Evolutionary conservation across 2,888 invertebrate genomes (phyloP).

Genomic region (Apamea epomidion): DNA sequence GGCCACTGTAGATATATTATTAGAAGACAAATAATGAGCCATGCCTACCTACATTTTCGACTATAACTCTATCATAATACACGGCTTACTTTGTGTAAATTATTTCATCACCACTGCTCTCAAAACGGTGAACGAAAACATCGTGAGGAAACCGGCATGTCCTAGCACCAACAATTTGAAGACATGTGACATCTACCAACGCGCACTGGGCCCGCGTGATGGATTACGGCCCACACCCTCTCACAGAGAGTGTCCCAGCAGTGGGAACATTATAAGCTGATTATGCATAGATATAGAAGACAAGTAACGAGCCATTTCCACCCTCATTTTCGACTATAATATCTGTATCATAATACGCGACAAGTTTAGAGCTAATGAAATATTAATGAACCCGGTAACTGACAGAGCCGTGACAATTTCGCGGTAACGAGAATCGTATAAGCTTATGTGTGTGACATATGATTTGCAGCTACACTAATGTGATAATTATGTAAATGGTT

Average conservation of each 20-base stretch:
- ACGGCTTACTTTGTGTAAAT: too few relatives aligned
- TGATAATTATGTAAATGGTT: conserved; percentile 29
- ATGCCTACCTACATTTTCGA: background rate
- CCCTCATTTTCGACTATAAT: background rate
- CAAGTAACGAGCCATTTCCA: background rate
- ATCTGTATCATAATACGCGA: background rate
- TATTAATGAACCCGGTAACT: conserved; percentile 32
- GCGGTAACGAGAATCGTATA: conserved; percentile 1
- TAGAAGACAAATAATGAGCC: background rate
- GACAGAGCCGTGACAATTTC: conserved; percentile 36
- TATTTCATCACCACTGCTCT: too few relatives aligned
- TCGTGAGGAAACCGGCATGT: too few relatives aligned
- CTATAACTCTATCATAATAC: background rate
- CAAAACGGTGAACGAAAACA: too few relatives aligned
- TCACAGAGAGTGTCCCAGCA: too few relatives aligned
- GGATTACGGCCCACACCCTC: too few relatives aligned
- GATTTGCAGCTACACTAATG: conserved; percentile 36
- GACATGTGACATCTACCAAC: too few relatives aligned
- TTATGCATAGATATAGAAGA: background rate
- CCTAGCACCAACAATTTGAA: too few relatives aligned
- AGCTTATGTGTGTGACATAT: conserved; percentile 6
- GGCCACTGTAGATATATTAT: too few relatives aligned
- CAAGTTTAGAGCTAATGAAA: conserved; percentile 26
- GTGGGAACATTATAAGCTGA: too few relatives aligned
- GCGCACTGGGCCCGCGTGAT: too few relatives aligned